A percentile compares a stretch with the other conserved stretches of the same genome.
Evolutionary conservation across 2,888 invertebrate species (phyloP).

Genomic region (Drosophila mimetica): DNA sequence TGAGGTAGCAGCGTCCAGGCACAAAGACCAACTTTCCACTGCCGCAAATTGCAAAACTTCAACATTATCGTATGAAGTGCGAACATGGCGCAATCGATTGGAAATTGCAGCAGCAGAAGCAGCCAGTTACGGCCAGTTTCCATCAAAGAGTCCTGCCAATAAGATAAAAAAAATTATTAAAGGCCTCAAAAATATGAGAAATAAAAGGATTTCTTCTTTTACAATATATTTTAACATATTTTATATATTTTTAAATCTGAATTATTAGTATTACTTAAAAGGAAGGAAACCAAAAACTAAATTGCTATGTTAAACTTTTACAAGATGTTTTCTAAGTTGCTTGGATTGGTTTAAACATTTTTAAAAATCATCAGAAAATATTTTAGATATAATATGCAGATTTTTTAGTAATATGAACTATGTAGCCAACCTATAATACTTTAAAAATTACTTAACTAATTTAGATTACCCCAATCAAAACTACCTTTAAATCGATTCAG

Average conservation of each 20-base stretch:
- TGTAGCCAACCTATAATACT: too few species aligned
- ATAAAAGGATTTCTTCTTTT: background rate
- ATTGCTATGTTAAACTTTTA: background rate
- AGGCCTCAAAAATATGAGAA: background rate
- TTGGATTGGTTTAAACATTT: too few species aligned
- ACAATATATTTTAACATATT: too few species aligned
- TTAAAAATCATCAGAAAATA: too few species aligned
- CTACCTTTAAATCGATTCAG: background rate
- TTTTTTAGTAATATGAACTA: too few species aligned
- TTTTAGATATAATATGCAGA: too few species aligned
- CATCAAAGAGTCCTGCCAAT: slow-evolving; percentile 7
- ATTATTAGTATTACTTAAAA: too few species aligned
- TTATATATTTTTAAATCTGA: too few species aligned
- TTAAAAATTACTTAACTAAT: too few species aligned
- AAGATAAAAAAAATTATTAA: background rate
- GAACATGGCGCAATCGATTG: slow-evolving; percentile 79
- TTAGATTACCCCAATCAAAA: too few species aligned
- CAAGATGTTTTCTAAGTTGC: too few species aligned
- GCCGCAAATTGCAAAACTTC: slow-evolving; percentile 80
- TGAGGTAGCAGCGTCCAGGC: slow-evolving; percentile 59
- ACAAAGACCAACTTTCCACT: slow-evolving; percentile 71
- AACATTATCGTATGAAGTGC: slow-evolving; percentile 77
- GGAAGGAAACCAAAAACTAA: too few species aligned
- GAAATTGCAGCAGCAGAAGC: slow-evolving; percentile 65
- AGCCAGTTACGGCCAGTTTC: slow-evolving; percentile 39